Percentiles rank a stretch among this genome's conserved stretches.
Evolutionary conservation across 2,888 invertebrate genomes (phyloP).

Genomic region (Amphiduros pacificus): DNA sequence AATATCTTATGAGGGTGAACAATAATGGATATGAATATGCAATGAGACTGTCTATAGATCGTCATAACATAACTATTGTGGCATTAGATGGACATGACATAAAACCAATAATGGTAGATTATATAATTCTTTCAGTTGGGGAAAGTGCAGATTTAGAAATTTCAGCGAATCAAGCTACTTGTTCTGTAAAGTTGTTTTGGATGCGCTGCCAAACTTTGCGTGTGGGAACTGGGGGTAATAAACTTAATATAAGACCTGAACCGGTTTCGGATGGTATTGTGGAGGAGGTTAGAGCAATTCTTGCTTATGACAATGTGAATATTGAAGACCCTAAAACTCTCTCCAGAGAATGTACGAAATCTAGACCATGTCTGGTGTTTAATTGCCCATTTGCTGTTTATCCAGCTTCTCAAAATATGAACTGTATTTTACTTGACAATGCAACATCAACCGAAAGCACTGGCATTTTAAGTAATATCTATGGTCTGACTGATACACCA

Average conservation of each 20-base stretch:
- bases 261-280: background rate
- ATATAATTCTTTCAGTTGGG: slow-evolving; percentile 15
- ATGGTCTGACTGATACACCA: background rate
- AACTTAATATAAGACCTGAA: too few species aligned
- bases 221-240: too few species aligned
- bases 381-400: background rate
- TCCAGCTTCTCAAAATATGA: background rate
- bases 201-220: too few species aligned
- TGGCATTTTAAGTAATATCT: background rate
- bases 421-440: background rate
- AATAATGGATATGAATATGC: slow-evolving; percentile 14
- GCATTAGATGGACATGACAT: slow-evolving; percentile 21
- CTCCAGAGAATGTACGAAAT: background rate
- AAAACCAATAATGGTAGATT: slow-evolving; percentile 17
- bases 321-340: background rate
- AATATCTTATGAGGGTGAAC: slow-evolving; percentile 11
- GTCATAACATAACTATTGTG: slow-evolving; percentile 19
- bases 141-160: slow-evolving; percentile 19
- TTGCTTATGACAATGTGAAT: background rate
- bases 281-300: background rate
- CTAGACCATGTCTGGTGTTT: background rate
- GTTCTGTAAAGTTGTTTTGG: too few species aligned
- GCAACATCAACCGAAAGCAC: background rate
- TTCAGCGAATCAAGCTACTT: background rate
- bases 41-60: slow-evolving; percentile 18